Conservation (phyloP, 1,140 invertebrate genomes). For the Drosophila kepulauana region DNA sequence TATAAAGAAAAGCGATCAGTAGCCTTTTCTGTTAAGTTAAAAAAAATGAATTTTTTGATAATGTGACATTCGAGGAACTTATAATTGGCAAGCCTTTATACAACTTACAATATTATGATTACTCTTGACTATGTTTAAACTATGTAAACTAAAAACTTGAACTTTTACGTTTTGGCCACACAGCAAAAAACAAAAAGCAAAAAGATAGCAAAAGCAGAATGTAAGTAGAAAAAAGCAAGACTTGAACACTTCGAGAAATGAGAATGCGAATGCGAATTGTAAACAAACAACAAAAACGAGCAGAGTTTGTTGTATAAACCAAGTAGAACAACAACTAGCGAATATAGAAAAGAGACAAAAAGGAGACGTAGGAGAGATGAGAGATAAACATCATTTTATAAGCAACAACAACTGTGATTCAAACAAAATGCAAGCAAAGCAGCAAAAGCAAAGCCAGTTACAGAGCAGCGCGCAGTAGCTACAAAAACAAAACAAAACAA, state of each 20-base stretch:
- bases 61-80: conserved; percentile 37
- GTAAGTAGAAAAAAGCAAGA: conserved; percentile 55
- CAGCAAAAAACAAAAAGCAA: neutral
- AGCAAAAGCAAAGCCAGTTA: conserved; percentile 56
- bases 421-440: conserved; percentile 60
- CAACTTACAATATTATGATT: conserved; percentile 44
- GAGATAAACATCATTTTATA: conserved; percentile 77
- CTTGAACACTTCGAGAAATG: conserved; percentile 74
- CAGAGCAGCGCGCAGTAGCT: conserved; percentile 35
- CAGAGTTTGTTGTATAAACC: conserved; percentile 56
- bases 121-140: conserved; percentile 49
- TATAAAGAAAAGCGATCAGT: conserved; percentile 36
- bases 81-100: conserved; percentile 65
- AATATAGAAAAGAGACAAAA: conserved; percentile 32
- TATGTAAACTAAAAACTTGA: conserved; percentile 50
- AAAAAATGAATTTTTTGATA: conserved; percentile 66
- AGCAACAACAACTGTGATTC: conserved; percentile 84
- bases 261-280: conserved; percentile 28
- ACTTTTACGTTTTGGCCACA: conserved; percentile 54
- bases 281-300: conserved; percentile 29
- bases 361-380: conserved; percentile 19
- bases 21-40: conserved; percentile 58
- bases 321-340: conserved; percentile 32
- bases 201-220: conserved; percentile 33
- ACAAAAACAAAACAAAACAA: conserved; percentile 32